Conservation (phyloP, 2,797 vertebrate species). For the Pygocentrus nattereri region DNA sequence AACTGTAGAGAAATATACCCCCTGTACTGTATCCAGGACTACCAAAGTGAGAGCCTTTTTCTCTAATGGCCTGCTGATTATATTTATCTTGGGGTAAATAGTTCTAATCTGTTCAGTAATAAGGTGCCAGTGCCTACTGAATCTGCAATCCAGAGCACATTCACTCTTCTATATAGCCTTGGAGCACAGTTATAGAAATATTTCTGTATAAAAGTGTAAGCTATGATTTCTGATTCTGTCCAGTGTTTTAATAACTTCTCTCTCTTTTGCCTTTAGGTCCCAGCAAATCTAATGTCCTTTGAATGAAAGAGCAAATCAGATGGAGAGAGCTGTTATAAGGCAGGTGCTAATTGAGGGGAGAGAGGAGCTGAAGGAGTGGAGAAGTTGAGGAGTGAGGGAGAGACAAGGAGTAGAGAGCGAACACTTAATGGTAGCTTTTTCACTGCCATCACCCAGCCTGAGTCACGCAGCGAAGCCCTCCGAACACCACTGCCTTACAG, state of each 20-base stretch:
- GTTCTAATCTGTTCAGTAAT: neutral
- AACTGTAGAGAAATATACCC: neutral
- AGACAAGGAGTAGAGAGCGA: constrained; percentile 56
- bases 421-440: constrained; percentile 66
- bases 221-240: neutral
- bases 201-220: neutral
- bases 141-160: no score
- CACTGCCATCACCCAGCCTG: constrained; percentile 80
- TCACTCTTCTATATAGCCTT: no score
- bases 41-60: neutral
- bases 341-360: constrained; percentile 38
- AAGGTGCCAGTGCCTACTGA: neutral
- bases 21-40: neutral
- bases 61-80: constrained; percentile 6
- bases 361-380: constrained; percentile 50
- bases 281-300: constrained; percentile 99
- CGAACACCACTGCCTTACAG: constrained; percentile 84
- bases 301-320: constrained; percentile 78
- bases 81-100: neutral
- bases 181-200: neutral
- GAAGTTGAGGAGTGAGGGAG: neutral
- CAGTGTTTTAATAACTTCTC: neutral
- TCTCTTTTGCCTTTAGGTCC: constrained; percentile 80
- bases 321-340: constrained; percentile 30
- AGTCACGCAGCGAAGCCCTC: constrained; percentile 69